These are phyloP conservation scores for Tetrax tetrax DNA, from an alignment of 2,113 vertebrate genomes.

Conservation along the genomic window DNA sequence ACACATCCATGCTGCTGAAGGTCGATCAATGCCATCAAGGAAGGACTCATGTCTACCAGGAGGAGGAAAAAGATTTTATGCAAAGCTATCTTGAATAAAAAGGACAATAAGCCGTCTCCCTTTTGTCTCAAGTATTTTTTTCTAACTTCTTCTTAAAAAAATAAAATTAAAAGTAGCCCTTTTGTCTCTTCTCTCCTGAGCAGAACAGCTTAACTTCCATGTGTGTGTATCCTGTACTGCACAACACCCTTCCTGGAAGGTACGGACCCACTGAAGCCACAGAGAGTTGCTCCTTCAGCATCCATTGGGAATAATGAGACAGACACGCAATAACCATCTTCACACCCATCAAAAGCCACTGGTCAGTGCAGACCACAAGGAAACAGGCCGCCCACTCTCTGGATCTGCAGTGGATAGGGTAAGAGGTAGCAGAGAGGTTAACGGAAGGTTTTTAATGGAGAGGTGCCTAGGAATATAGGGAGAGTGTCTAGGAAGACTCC, in stretches of 20 bases:
- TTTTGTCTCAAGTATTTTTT: not conserved
- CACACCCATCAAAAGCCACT: not conserved
- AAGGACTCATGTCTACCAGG: not conserved
- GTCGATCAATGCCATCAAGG: not conserved
- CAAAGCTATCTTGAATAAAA: not conserved
- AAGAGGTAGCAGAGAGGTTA: not conserved
- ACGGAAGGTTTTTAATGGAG: not conserved
- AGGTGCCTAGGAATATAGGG: not conserved
- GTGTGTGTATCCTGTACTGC: not conserved
- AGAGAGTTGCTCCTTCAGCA: not conserved
- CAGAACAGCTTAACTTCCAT: not conserved
- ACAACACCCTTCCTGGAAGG: not conserved
- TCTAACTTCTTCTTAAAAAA: not conserved
- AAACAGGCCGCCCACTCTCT: not conserved
- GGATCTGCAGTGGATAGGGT: not conserved
- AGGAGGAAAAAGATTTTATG: not conserved
- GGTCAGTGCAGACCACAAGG: not conserved
- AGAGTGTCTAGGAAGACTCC: not conserved
- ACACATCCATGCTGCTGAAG: not conserved
- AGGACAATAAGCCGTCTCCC: fast-evolving
- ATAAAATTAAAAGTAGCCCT: not conserved
- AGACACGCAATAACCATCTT: not conserved
- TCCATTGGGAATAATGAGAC: not conserved
- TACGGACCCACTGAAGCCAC: not conserved
- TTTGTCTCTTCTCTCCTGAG: not conserved